phyloP scores from a whole-genome alignment of 2,113 vertebrate species.

The Erinaceus europaeus region DNA sequence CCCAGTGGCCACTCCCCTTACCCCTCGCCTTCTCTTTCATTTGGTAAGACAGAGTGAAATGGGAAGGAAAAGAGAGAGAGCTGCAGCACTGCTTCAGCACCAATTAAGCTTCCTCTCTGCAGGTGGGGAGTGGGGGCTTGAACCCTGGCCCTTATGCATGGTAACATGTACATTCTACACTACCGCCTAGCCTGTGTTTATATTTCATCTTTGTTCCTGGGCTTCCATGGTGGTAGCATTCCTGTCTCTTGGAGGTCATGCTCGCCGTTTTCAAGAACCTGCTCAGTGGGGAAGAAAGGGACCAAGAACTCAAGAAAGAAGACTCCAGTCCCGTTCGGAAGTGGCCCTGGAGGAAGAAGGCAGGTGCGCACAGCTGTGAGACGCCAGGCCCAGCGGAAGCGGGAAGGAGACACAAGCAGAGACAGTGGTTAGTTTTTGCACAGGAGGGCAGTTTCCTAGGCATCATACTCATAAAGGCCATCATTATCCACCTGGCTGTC shows the following conservation, averaged over 20 bases:
- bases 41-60: too few species aligned
- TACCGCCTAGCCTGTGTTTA: too few species aligned
- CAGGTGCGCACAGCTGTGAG: slow-evolving; percentile 67
- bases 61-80: too few species aligned
- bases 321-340: slow-evolving; percentile 58
- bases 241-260: not conserved
- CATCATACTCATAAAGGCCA: not conserved
- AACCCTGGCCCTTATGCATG: too few species aligned
- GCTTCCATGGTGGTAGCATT: not conserved
- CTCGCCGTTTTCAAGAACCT: not conserved
- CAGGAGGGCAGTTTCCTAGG: not conserved
- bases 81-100: too few species aligned
- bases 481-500: not conserved
- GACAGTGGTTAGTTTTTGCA: slow-evolving; percentile 36
- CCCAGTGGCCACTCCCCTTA: too few species aligned
- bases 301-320: not conserved
- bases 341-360: slow-evolving; percentile 69
- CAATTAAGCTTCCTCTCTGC: too few species aligned
- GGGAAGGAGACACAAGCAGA: slow-evolving; percentile 60
- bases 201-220: too few species aligned
- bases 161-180: too few species aligned
- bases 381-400: not conserved
- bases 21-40: too few species aligned
- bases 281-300: not conserved
- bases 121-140: too few species aligned